Base-by-base conservation (phyloP, 2,888 invertebrate genomes). In the Philhelius pedissequus region DNA sequence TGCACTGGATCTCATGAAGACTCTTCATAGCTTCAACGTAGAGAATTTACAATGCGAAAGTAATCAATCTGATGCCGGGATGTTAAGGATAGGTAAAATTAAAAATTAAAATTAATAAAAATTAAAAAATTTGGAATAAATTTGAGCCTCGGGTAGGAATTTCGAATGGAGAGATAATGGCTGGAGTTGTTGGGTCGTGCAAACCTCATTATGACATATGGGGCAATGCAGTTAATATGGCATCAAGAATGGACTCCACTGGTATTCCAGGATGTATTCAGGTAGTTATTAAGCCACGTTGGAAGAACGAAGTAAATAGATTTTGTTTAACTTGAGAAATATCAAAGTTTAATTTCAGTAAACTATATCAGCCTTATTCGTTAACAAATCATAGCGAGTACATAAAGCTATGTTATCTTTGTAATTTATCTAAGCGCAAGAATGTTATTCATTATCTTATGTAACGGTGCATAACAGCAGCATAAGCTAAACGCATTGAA, bases 221-320 rank as follows among this genome's bases (percentile, higher is more conserved):
- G 98, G 98, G 98, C 0, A 96, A 98, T 91, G 96, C 98, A 0
- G 98, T 98, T 0, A 99, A 99, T 91, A 96, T 99, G 94, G 98
- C 99, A 3, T 97, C 98, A 0, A 93, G 99, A 88, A 98, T 99
- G 98, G 98, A 98, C 89, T 97, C 97, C 0, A 97, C 96, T 1
- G 98, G 98, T 7, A 92, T 95, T 86, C 93, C 95, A 2, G 96
- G 96, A 48, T 93, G 94, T 90, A 96, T 97, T 88, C 96, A 97
- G 92, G 95, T 45, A 45, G 1, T 18, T n/a, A n/a, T 18, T 43
- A 15, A 8, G 3, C 2, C 0, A 32, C n/a, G n/a, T n/a, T n/a
- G n/a, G n/a, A n/a, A n/a, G n/a, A n/a, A n/a, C n/a, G n/a, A n/a
- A n/a, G n/a, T n/a, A n/a, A n/a, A n/a, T n/a, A n/a, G n/a, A n/a